Base-by-base conservation (phyloP, 2,113 vertebrate genomes). In the Marmota flaviventris region DNA sequence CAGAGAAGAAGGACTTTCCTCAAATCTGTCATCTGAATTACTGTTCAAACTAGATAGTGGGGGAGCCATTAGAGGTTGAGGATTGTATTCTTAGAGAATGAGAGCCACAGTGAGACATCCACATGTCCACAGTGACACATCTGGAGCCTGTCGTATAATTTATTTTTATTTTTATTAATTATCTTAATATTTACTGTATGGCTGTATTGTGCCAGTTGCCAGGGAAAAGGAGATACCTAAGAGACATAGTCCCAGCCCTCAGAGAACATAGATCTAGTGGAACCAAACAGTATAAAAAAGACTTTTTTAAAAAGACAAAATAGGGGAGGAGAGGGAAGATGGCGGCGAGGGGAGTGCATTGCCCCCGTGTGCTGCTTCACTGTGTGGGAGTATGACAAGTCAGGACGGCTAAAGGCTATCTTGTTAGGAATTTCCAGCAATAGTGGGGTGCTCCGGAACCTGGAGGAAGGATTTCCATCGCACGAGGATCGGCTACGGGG, bases 21-120 rank as follows among this genome's bases (percentile, higher is more conserved):
- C 51, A 91, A 73, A 69, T 89, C 37, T 53, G 1, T 91, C 85
- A 90, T 91, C 56, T 72, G 85, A 82, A 91, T 93, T 29, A 51
- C 45, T 78, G 27, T 20, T 91, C 73, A 73, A n/a, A 63, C 7
- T 7, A 53, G 65, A 58, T 7, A 32, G n/a, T 39, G 4, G 34
- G n/a, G 20, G 4, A 51, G 16, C 34, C 4, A 1, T 32, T 39
- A 25, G 42, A n/a, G 37, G 18, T 63, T 67, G 39, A 69, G 53
- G n/a, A 51, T 51, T 20, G 13, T 10, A 56, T 20, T 65, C 22
- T 29, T 53, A 92, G 48, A 86, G 20, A 96, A 89, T 4, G 32
- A 58, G 39, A 96, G 9, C 45, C 16, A 14, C 72, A 58, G 63
- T n/a, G 37, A 82, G 89, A 65, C 22, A 18, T 37, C 72, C 56